These are phyloP conservation scores for Agriopis leucophaearia DNA, from an alignment of 2,888 invertebrate species.

Conservation along the genomic window DNA sequence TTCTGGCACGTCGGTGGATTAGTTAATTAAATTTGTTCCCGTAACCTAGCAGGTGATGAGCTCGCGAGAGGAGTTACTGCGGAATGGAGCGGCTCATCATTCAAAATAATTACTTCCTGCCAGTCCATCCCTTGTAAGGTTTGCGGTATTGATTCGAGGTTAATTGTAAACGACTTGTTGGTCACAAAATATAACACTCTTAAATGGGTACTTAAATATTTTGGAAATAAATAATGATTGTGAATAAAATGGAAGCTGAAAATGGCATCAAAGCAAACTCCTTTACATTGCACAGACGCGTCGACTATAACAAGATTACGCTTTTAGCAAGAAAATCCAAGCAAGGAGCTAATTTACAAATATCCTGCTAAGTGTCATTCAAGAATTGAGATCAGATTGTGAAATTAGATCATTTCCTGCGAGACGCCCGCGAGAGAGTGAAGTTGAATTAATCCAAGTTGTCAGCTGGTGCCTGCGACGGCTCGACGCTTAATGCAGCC, in stretches of 20 bases:
- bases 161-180: no score
- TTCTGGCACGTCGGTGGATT: constrained; percentile 19
- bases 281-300: constrained; percentile 8
- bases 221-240: neutral
- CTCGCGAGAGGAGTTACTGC: constrained; percentile 25
- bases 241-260: neutral
- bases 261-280: constrained; percentile 2
- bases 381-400: constrained; percentile 39
- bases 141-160: constrained; percentile 5
- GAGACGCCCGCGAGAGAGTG: constrained; percentile 34
- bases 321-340: constrained; percentile 19
- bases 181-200: no score
- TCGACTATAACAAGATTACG: constrained; percentile 17
- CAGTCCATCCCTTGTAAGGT: constrained; percentile 4
- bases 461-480: constrained; percentile 16
- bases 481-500: constrained; percentile 10
- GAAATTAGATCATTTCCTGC: constrained; percentile 43
- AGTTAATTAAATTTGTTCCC: constrained; percentile 38
- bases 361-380: constrained; percentile 43
- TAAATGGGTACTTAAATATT: neutral
- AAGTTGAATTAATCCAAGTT: constrained; percentile 37
- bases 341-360: constrained; percentile 37
- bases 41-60: constrained; percentile 34
- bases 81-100: constrained; percentile 25
- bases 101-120: constrained; percentile 27